Evolutionary conservation across 2,888 invertebrate species (phyloP).

Genomic region (Cylindroiulus punctatus): DNA sequence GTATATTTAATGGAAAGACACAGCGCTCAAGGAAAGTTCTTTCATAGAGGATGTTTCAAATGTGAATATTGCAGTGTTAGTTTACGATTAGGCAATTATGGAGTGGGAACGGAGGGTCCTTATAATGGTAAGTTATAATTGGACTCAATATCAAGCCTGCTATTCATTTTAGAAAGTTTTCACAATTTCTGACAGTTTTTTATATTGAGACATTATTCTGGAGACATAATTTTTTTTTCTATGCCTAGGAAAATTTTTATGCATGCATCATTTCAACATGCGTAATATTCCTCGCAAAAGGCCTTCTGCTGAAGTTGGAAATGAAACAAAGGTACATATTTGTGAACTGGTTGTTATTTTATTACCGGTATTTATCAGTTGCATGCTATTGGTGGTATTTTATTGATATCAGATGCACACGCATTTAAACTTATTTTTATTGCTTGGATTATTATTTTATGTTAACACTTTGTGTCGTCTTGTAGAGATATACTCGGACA

Average conservation of each 20-base stretch:
- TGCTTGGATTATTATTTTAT: not conserved
- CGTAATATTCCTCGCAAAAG: slow-evolving; percentile 62
- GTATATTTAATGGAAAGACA: slow-evolving; percentile 95
- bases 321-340: slow-evolving; percentile 41
- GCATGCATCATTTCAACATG: slow-evolving; percentile 76
- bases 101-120: slow-evolving; percentile 61
- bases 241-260: slow-evolving; percentile 68
- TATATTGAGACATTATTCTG: too few species aligned
- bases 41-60: slow-evolving; percentile 92
- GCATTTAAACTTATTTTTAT: too few species aligned
- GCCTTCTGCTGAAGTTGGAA: slow-evolving; percentile 30
- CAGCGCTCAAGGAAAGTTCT: slow-evolving; percentile 86
- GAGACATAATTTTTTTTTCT: not conserved
- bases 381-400: not conserved
- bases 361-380: not conserved
- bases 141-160: not conserved
- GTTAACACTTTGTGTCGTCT: slow-evolving; percentile 5
- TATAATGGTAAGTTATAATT: slow-evolving; percentile 56
- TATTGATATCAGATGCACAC: too few species aligned
- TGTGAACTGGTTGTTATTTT: not conserved
- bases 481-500: slow-evolving; percentile 4
- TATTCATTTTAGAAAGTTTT: not conserved
- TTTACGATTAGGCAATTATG: slow-evolving; percentile 76
- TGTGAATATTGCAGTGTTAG: slow-evolving; percentile 91
- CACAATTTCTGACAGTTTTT: not conserved